phyloP scores from a whole-genome alignment of 2,888 invertebrate species.

The Caenorhabditis uteleia region DNA sequence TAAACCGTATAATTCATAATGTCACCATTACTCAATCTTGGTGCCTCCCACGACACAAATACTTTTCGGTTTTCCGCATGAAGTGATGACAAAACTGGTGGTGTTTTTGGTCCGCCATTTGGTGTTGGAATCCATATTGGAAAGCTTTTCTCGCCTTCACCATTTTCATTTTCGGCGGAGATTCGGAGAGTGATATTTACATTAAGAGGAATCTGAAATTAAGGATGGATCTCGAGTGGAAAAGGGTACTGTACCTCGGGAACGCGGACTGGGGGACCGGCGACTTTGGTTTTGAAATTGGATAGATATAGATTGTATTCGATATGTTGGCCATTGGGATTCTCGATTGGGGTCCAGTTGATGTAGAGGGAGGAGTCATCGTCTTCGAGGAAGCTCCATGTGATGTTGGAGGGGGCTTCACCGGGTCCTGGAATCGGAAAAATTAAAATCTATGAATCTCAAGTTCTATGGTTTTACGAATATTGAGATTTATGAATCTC shows the following conservation, averaged over 20 bases:
- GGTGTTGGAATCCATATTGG: slow-evolving; percentile 42
- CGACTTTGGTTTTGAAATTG: slow-evolving; percentile 29
- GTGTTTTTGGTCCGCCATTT: slow-evolving; percentile 38
- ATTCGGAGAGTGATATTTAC: slow-evolving; percentile 41
- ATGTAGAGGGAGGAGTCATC: slow-evolving; percentile 37
- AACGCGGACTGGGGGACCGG: slow-evolving; percentile 27
- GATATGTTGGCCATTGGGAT: slow-evolving; percentile 40
- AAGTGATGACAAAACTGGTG: slow-evolving; percentile 24
- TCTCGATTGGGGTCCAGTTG: slow-evolving; percentile 35
- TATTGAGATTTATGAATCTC: no score
- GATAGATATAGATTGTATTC: slow-evolving; percentile 37
- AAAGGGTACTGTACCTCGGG: slow-evolving; percentile 18
- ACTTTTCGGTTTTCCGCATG: slow-evolving; percentile 26
- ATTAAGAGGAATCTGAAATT: slow-evolving; percentile 37
- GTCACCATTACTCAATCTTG: slow-evolving; percentile 22
- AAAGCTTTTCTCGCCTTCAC: slow-evolving; percentile 43
- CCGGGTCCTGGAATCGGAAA: slow-evolving; percentile 50
- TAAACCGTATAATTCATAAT: slow-evolving; percentile 28
- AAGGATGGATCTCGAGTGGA: background rate
- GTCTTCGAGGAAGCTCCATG: slow-evolving; percentile 42
- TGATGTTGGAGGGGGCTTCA: slow-evolving; percentile 42
- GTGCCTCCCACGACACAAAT: slow-evolving; percentile 21
- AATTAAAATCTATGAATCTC: no score
- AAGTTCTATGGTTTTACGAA: no score
- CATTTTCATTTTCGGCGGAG: slow-evolving; percentile 45